phyloP scores from a whole-genome alignment of 2,113 vertebrate genomes.

The Toxotes chatareus region DNA sequence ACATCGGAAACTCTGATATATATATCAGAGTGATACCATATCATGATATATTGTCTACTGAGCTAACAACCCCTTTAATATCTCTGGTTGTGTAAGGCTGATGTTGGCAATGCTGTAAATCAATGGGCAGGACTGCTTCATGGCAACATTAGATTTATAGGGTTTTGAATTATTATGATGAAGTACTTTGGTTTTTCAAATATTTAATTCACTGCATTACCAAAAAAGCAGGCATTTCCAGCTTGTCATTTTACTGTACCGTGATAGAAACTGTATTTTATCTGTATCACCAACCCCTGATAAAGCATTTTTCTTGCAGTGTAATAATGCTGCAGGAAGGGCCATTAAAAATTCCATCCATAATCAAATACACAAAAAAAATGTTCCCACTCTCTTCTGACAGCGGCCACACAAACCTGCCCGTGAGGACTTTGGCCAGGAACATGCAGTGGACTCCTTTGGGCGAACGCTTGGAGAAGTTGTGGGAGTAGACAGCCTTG shows the following conservation, averaged over 20 bases:
- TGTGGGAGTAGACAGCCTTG: slow-evolving; percentile 97
- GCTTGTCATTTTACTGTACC: too few species aligned
- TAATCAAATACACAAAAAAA: background rate
- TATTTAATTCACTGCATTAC: too few species aligned
- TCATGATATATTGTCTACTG: too few species aligned
- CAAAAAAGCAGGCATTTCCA: too few species aligned
- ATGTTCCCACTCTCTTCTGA: background rate
- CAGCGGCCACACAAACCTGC: slow-evolving; percentile 78
- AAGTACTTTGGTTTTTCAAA: too few species aligned
- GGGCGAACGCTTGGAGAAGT: slow-evolving; percentile 95
- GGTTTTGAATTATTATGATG: too few species aligned
- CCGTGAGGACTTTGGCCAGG: slow-evolving; percentile 97
- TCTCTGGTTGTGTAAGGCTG: background rate
- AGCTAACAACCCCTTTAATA: background rate
- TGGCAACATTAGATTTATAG: too few species aligned
- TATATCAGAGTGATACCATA: background rate
- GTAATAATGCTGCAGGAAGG: background rate
- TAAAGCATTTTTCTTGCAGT: background rate
- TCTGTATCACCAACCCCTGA: background rate
- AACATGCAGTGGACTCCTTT: slow-evolving; percentile 99
- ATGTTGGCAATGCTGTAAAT: background rate
- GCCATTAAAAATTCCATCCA: background rate
- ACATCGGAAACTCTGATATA: background rate
- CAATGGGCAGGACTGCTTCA: too few species aligned
- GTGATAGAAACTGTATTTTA: background rate